Percentiles rank a stretch among this genome's conserved stretches.
Conservation (phyloP, 1,140 invertebrate species). For the Anagrus nilaparvatae region DNA sequence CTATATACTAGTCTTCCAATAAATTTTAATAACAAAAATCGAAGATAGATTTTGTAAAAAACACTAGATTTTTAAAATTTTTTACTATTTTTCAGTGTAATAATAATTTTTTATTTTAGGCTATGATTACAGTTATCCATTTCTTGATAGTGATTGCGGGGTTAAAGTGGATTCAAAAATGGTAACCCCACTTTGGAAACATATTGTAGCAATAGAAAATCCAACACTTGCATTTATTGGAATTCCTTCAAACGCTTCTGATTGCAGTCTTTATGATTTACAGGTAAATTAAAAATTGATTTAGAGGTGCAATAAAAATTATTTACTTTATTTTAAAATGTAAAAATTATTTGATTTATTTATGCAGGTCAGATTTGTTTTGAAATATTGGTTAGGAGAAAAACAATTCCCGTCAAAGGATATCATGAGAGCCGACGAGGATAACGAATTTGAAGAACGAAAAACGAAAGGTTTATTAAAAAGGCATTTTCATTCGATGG, state of each 20-base stretch:
- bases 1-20: too few species aligned
- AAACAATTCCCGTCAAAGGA: slow-evolving; percentile 52
- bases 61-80: too few species aligned
- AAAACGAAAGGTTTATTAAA: slow-evolving; percentile 45
- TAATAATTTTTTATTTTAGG: too few species aligned
- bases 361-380: slow-evolving; percentile 53
- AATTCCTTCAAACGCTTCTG: slow-evolving; percentile 45
- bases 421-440: slow-evolving; percentile 56
- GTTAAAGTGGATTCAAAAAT: slow-evolving; percentile 47
- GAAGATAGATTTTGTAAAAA: too few species aligned
- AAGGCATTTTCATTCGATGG: slow-evolving; percentile 66
- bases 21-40: too few species aligned
- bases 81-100: too few species aligned
- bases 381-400: slow-evolving; percentile 54
- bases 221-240: slow-evolving; percentile 63
- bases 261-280: too few species aligned
- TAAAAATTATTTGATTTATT: too few species aligned
- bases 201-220: slow-evolving; percentile 57
- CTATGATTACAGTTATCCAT: slow-evolving; percentile 54
- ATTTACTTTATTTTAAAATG: too few species aligned
- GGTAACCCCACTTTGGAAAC: slow-evolving; percentile 59
- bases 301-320: too few species aligned
- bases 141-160: slow-evolving; percentile 48
- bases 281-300: too few species aligned
- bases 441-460: slow-evolving; percentile 45